Conservation (phyloP, 2,888 invertebrate genomes). For the Xylota sylvarum region DNA sequence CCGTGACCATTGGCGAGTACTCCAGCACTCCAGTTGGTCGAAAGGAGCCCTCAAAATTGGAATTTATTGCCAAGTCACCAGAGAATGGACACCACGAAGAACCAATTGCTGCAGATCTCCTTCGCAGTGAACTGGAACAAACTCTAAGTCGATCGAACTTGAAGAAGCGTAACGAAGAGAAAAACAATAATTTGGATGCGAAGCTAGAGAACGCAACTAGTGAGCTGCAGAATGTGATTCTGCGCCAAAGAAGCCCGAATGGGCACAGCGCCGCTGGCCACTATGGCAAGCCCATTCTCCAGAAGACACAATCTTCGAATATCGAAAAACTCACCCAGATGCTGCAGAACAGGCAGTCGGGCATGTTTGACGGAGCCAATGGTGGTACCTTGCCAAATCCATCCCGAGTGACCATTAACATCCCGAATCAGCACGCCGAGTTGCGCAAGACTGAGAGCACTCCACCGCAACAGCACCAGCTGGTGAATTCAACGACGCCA, state of each 20-base stretch:
- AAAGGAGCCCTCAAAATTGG: conserved; percentile 90
- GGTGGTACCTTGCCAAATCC: conserved; percentile 68
- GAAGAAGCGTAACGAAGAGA: conserved; percentile 88
- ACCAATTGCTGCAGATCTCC: conserved; percentile 86
- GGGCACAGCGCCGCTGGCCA: conserved; percentile 23
- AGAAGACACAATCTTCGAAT: conserved; percentile 78
- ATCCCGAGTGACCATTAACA: conserved; percentile 74
- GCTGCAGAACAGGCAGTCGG: conserved; percentile 77
- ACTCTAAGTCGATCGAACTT: conserved; percentile 92
- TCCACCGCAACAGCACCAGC: conserved; percentile 47
- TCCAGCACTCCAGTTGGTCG: conserved; percentile 85
- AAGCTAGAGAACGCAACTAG: conserved; percentile 82
- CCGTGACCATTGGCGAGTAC: conserved; percentile 90
- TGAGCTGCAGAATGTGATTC: conserved; percentile 66
- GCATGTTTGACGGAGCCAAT: conserved; percentile 40
- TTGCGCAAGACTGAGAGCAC: conserved; percentile 80
- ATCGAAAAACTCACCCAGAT: conserved; percentile 78
- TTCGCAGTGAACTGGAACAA: conserved; percentile 90
- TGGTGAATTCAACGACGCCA: conserved; percentile 52
- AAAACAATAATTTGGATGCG: conserved; percentile 80
- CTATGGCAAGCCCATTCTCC: conserved; percentile 68
- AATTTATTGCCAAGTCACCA: conserved; percentile 86
- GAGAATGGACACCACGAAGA: conserved; percentile 78
- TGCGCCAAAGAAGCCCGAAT: conserved; percentile 74
- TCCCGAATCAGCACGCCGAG: conserved; percentile 76